Percentiles rank a stretch among this genome's conserved stretches.
Evolutionary conservation across 2,888 invertebrate genomes (phyloP).

Genomic region (Drosophila kuntzei): DNA sequence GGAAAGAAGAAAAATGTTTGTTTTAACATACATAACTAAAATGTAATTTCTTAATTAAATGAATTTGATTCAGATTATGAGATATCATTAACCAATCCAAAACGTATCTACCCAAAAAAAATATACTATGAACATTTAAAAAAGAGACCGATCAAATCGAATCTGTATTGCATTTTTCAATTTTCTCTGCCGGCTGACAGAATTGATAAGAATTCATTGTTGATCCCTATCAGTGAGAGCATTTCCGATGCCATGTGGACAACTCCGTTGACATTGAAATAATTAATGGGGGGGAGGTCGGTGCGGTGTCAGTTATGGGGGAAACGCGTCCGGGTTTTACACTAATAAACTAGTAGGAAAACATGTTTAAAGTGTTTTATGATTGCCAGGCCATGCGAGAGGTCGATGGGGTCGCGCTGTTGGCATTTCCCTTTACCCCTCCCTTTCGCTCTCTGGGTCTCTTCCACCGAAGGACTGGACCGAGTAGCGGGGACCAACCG

Average conservation of each 20-base stretch:
- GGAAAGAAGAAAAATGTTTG: background rate
- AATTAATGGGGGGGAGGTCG: slow-evolving; percentile 51
- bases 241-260: slow-evolving; percentile 53
- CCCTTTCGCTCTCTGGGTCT: background rate
- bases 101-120: background rate
- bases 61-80: background rate
- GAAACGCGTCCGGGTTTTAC: slow-evolving; percentile 63
- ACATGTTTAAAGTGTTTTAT: slow-evolving; percentile 81
- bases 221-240: slow-evolving; percentile 45
- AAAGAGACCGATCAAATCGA: background rate
- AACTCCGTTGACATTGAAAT: slow-evolving; percentile 73
- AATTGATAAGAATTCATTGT: background rate
- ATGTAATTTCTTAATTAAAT: too few species aligned
- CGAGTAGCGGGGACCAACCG: slow-evolving; percentile 32
- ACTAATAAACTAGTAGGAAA: slow-evolving; percentile 78
- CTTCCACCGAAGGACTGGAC: slow-evolving; percentile 4
- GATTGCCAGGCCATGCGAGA: slow-evolving; percentile 75
- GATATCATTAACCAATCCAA: background rate
- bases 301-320: slow-evolving; percentile 15
- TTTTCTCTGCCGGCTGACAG: background rate
- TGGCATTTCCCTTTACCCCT: slow-evolving; percentile 46
- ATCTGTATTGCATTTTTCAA: background rate
- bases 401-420: slow-evolving; percentile 62
- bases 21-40: too few species aligned
- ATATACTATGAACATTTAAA: background rate